These are phyloP conservation scores for Caenorhabditis sp. DNA, from an alignment of 2,888 invertebrate genomes.

Conservation along the genomic window DNA sequence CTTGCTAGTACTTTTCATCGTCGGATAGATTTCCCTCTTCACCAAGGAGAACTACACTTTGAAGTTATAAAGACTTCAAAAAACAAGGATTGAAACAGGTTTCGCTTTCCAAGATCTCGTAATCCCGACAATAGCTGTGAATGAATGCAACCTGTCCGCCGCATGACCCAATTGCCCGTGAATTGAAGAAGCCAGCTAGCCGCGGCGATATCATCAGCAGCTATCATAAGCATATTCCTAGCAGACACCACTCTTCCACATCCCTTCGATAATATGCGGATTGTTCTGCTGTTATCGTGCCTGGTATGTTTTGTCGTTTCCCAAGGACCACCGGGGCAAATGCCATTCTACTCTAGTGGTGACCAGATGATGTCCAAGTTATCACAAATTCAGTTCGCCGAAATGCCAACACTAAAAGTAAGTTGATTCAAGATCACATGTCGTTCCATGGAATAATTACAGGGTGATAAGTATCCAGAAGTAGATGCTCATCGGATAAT, in stretches of 20 bases:
- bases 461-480: constrained; percentile 67
- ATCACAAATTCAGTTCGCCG: constrained; percentile 57
- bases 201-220: constrained; percentile 36
- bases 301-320: neutral
- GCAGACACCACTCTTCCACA: constrained; percentile 10
- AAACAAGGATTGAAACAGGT: constrained; percentile 51
- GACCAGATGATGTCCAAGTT: constrained; percentile 56
- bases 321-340: constrained; percentile 40
- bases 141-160: constrained; percentile 61
- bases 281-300: constrained; percentile 18
- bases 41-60: constrained; percentile 17
- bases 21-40: neutral
- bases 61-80: constrained; percentile 25
- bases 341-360: constrained; percentile 36
- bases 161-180: constrained; percentile 64
- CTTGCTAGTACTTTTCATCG: no score
- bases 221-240: constrained; percentile 62
- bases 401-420: constrained; percentile 47
- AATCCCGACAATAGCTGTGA: constrained; percentile 46
- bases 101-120: constrained; percentile 46
- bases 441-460: neutral
- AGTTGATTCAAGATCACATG: neutral
- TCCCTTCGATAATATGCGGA: constrained; percentile 24
- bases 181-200: constrained; percentile 41
- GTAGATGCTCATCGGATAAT: constrained; percentile 77